Percentiles rank a stretch among this genome's conserved stretches.
Evolutionary conservation across 2,113 vertebrate genomes (phyloP).

Genomic region (Polyodon spathula): DNA sequence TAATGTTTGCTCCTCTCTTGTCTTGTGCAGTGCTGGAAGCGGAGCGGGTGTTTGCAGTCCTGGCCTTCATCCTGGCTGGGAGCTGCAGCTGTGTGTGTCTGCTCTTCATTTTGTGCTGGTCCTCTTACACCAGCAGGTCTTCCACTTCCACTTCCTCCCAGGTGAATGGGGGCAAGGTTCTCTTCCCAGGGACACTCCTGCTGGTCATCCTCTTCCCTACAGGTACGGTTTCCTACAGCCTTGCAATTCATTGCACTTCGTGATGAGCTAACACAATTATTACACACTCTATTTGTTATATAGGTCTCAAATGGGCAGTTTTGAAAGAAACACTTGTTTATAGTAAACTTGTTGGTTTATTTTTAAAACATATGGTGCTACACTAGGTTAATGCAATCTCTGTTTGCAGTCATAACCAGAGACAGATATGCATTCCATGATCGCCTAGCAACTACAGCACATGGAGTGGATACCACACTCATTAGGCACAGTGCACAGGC

Average conservation of each 20-base stretch:
- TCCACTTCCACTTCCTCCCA: slow-evolving; percentile 56
- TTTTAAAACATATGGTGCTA: too few species aligned
- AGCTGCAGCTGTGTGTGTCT: slow-evolving; percentile 50
- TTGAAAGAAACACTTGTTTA: too few species aligned
- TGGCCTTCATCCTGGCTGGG: slow-evolving; percentile 55
- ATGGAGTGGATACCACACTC: too few species aligned
- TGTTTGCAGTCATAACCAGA: too few species aligned
- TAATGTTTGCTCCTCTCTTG: neutral
- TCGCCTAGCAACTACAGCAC: too few species aligned
- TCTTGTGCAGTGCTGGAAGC: slow-evolving; percentile 41
- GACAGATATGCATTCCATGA: too few species aligned
- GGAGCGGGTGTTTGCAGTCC: slow-evolving; percentile 46
- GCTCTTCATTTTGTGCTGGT: slow-evolving; percentile 62
- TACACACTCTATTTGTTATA: too few species aligned
- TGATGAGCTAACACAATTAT: neutral
- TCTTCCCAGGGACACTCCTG: slow-evolving; percentile 56
- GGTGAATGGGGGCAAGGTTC: slow-evolving; percentile 47
- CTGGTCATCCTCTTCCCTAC: slow-evolving; percentile 52
- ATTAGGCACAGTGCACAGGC: too few species aligned
- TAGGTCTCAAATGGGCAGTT: too few species aligned
- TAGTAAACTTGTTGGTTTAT: too few species aligned
- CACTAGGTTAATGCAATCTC: too few species aligned
- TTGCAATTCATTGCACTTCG: slow-evolving; percentile 13
- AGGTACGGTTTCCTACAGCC: slow-evolving; percentile 38
- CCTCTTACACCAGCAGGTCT: slow-evolving; percentile 45